A percentile compares a stretch with the other conserved stretches of the same genome.
These are phyloP conservation scores for Helobdella robusta DNA, from an alignment of 2,888 invertebrate genomes.

Conservation along the genomic window DNA sequence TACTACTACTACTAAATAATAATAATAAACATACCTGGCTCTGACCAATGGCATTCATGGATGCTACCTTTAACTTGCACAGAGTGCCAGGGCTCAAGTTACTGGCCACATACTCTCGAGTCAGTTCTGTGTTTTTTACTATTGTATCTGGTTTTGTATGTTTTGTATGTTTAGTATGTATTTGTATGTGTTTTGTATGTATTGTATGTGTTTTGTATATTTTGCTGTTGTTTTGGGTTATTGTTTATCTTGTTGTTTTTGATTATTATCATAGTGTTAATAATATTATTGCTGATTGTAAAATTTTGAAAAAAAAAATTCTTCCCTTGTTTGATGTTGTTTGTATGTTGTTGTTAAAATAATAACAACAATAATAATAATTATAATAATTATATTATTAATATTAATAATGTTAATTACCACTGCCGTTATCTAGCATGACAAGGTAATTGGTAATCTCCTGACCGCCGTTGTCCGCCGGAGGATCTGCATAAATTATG, in stretches of 20 bases:
- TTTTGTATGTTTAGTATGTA: neutral
- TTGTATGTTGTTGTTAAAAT: too few relatives aligned
- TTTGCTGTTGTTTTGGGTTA: neutral
- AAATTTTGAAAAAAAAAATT: too few relatives aligned
- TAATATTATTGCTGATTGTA: neutral
- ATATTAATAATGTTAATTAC: too few relatives aligned
- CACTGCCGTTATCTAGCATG: slow-evolving; percentile 48
- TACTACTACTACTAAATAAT: too few relatives aligned
- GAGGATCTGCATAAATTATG: slow-evolving; percentile 43
- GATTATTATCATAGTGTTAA: neutral
- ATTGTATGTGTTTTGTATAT: neutral
- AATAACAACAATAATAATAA: too few relatives aligned
- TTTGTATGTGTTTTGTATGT: neutral
- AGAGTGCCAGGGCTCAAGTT: too few relatives aligned
- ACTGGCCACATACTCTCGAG: too few relatives aligned
- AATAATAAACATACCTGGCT: too few relatives aligned
- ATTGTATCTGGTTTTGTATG: neutral
- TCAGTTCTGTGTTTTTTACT: neutral
- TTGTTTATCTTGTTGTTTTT: neutral
- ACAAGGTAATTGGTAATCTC: slow-evolving; percentile 69
- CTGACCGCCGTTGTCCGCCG: slow-evolving; percentile 67
- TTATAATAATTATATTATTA: too few relatives aligned
- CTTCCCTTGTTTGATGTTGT: too few relatives aligned
- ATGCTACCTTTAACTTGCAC: too few relatives aligned
- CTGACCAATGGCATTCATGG: too few relatives aligned